Percentiles rank a stretch among this genome's conserved stretches.
These are phyloP conservation scores for Argyra leucocephala DNA, from an alignment of 2,888 invertebrate genomes.

Conservation along the genomic window DNA sequence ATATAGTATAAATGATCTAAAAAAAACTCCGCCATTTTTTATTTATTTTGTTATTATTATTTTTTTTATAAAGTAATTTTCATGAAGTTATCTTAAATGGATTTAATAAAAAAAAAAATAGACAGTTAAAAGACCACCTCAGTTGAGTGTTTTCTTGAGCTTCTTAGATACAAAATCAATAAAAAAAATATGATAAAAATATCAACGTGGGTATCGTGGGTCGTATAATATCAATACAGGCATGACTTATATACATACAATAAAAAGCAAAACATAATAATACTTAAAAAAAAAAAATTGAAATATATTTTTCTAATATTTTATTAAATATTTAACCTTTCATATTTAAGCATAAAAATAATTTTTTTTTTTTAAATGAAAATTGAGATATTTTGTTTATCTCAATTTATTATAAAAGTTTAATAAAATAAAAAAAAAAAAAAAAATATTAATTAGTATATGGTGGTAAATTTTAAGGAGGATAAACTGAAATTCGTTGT, in stretches of 20 bases:
- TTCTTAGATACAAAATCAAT: too few species aligned
- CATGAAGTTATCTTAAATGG: neutral
- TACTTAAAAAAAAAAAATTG: too few species aligned
- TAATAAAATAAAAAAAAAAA: neutral
- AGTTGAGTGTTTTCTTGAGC: neutral
- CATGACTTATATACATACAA: too few species aligned
- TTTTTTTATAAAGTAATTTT: neutral
- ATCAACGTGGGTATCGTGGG: too few species aligned
- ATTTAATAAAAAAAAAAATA: neutral
- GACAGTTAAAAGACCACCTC: neutral
- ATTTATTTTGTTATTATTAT: neutral
- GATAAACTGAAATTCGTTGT: neutral
- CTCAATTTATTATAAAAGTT: neutral
- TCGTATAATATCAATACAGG: too few species aligned
- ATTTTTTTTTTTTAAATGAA: neutral
- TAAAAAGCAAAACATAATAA: too few species aligned
- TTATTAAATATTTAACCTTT: too few species aligned
- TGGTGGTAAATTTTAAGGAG: neutral
- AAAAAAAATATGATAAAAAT: too few species aligned
- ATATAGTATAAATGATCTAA: neutral
- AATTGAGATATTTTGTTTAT: neutral
- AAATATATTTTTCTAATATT: too few species aligned
- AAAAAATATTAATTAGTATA: neutral
- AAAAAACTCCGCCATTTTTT: neutral
- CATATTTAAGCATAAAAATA: too few species aligned